phyloP scores from a whole-genome alignment of 2,888 invertebrate genomes.

The Netelia fuscicornis region DNA sequence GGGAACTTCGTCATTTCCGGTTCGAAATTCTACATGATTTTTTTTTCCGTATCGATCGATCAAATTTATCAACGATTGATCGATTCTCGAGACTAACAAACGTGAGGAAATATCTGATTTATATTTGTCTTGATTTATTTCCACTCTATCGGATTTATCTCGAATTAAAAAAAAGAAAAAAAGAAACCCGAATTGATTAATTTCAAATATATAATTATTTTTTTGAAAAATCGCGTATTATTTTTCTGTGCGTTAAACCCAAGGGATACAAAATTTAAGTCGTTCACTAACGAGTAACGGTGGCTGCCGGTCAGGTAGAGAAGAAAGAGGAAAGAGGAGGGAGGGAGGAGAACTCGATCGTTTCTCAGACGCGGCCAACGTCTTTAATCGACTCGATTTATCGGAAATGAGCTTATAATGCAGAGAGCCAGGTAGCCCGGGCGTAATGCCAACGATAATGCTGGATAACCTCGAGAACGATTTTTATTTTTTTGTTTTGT shows the following conservation, averaged over 20 bases:
- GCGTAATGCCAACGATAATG: constrained; percentile 78
- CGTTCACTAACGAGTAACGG: constrained; percentile 59
- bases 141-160: constrained; percentile 4
- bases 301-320: constrained; percentile 23
- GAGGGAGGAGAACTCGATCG: constrained; percentile 46
- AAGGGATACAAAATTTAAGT: constrained; percentile 18
- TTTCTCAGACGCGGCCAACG: constrained; percentile 71
- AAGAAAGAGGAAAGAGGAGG: constrained; percentile 1
- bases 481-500: constrained; percentile 52
- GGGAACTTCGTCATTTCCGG: constrained; percentile 38
- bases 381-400: constrained; percentile 80
- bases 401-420: constrained; percentile 82
- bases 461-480: constrained; percentile 62
- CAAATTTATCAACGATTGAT: constrained; percentile 24
- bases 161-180: not conserved
- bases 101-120: constrained; percentile 23
- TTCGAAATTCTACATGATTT: not conserved
- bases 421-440: constrained; percentile 74
- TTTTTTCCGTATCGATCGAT: not conserved
- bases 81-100: not conserved
- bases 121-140: not conserved
- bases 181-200: not conserved
- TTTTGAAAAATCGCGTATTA: no score
- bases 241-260: not conserved
- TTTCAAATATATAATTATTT: no score